phyloP scores from a whole-genome alignment of 1,140 invertebrate species.

The Thaumetopoea pityocampa region DNA sequence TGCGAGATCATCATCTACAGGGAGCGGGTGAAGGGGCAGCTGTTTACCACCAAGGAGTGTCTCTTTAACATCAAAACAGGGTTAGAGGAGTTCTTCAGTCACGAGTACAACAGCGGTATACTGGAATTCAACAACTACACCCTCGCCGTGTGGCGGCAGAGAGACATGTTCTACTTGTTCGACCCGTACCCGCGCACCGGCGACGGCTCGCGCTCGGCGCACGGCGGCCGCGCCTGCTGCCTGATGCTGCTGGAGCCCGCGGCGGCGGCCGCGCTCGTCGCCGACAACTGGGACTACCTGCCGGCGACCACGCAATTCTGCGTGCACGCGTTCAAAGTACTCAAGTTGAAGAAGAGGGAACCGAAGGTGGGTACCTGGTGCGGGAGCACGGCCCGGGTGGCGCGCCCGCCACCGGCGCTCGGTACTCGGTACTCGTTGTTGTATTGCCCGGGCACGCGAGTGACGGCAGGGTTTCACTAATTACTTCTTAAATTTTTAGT shows the following conservation, averaged over 20 bases:
- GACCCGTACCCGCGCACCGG: constrained; percentile 72
- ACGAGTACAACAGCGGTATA: constrained; percentile 69
- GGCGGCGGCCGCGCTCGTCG: constrained; percentile 59
- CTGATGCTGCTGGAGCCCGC: constrained; percentile 71
- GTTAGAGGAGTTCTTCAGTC: constrained; percentile 64
- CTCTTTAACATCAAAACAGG: constrained; percentile 58
- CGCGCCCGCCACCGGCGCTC: too few relatives aligned
- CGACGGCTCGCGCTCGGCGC: constrained; percentile 54
- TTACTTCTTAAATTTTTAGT: too few relatives aligned
- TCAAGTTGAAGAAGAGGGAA: constrained; percentile 59
- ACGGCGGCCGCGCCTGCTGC: constrained; percentile 69
- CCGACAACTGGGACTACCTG: constrained; percentile 70
- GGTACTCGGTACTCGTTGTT: too few relatives aligned
- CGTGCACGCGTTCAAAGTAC: constrained; percentile 75
- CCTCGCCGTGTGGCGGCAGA: constrained; percentile 74
- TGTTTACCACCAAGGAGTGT: constrained; percentile 69
- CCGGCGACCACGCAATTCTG: constrained; percentile 68
- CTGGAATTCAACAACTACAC: constrained; percentile 68
- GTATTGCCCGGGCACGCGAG: too few relatives aligned
- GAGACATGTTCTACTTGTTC: constrained; percentile 75
- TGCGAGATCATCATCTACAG: constrained; percentile 75
- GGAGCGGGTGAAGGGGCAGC: constrained; percentile 68
- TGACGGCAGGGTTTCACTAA: too few relatives aligned
- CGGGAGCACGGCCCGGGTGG: too few relatives aligned
- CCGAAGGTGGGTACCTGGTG: constrained; percentile 56